Evolutionary conservation across 2,797 vertebrate species (phyloP), one percentile per base, ranked within the genome.

Genomic region (Lycodopsis pacificus): DNA sequence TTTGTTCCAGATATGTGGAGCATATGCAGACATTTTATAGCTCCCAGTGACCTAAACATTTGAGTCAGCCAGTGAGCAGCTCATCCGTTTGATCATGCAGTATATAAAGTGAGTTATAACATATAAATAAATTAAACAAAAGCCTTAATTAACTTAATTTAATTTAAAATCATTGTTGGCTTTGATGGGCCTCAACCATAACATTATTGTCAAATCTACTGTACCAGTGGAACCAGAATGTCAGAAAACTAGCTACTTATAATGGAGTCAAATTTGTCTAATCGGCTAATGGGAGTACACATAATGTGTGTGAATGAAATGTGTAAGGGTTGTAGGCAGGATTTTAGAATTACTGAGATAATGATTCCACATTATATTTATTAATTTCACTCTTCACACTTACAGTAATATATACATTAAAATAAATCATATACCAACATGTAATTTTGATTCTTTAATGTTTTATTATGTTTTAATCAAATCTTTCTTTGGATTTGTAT

Each of bases 161-260:
- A n/a, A n/a, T n/a, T n/a, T 77, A 75, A 82, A 75, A 69, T 73
- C 49, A 59, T 64, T 63, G 46, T 22, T 74, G 40, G 73, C 76
- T 65, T 64, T 76, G 44, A 48, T 34, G n/a, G 25, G 6, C 19
- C 4, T 57, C 38, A 56, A 27, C 59, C n/a, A 40, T 17, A 42
- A 27, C 5, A 62, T 32, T 42, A 27, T 27, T 30, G 42, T 71
- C 42, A 66, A 30, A 54, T 69, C 38, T 19, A 11, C 8, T 57
- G 0, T 4, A 51, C 10, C 17, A 44, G 9, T 53, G 57, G 15
- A 63, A 61, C 7, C 12, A 58, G 27, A 54, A 54, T 20, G 30
- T 74, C 32, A 59, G 4, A 54, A 54, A 36, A 62, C 63, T 27
- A 42, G 40, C 5, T 40, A 11, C 38, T 22, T 58, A 7, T 63